Base-by-base conservation (phyloP, 2,797 vertebrate genomes). In the Enteromius unitaeniatus region DNA sequence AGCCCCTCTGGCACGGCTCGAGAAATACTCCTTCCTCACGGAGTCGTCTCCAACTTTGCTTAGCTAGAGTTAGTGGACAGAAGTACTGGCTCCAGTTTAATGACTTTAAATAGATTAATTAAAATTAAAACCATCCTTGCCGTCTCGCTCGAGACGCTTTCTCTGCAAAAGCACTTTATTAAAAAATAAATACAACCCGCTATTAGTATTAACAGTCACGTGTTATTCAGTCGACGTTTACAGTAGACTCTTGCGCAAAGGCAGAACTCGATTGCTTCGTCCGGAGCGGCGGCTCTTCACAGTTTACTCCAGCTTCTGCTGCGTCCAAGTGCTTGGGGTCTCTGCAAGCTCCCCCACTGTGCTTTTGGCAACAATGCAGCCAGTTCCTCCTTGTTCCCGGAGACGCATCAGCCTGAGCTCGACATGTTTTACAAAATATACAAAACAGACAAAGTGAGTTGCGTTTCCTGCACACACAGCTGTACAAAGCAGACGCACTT, bases 141-240 rank as follows among this genome's bases (percentile, higher is more conserved):
- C 85, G 31, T 91, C 88, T 87, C 87, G 85, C 68, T 90, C 70
- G 85, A 95, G 95, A 95, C 92, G 94, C 95, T 96, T 90, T 95
- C 94, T 95, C 94, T 95, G 94, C 95, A 95, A 96, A 95, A 96
- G 93, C 96, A 95, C 93, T 95, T 95, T 90, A 94, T 93, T 94
- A 97, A 95, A 95, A 97, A 99, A 99, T 99, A 99, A 99, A 99
- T 99, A 99, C 97, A 94, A 97, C 94, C 94, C 96, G 96, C 97
- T 98, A 98, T 95, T 98, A 96, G 94, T 94, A 94, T 97, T 97
- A 99, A 97, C 95, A 97, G 97, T 98, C 97, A 96, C 91, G 85
- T 95, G 96, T 96, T 96, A 97, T 97, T 97, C 92, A 96, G 94
- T 97, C 95, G 96, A 96, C 96, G 96, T 95, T 96, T 86, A 95